These are phyloP conservation scores for Oscheius sp. DNA, from an alignment of 2,888 invertebrate genomes.

Conservation along the genomic window DNA sequence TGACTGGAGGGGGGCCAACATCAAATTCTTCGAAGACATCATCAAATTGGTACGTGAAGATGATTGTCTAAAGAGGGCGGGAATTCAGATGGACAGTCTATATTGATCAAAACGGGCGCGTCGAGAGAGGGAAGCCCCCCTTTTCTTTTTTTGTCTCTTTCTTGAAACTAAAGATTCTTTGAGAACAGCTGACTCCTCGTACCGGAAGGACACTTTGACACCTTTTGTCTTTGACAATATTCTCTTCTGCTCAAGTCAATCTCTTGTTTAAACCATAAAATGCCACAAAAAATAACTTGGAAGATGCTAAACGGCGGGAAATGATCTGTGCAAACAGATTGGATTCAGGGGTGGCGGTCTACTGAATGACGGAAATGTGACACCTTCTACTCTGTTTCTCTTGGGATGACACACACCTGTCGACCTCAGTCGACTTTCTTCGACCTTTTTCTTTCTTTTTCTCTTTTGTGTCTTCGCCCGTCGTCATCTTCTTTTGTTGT, in stretches of 20 bases:
- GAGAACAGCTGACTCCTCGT: background rate
- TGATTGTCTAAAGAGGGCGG: background rate
- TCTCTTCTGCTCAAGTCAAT: background rate
- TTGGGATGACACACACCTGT: constrained; percentile 28
- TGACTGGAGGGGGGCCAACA: constrained; percentile 34
- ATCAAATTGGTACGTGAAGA: constrained; percentile 29
- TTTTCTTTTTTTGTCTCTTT: too few relatives aligned
- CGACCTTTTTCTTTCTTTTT: background rate
- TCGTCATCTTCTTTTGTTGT: background rate
- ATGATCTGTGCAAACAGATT: constrained; percentile 35
- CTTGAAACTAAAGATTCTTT: background rate
- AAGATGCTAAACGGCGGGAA: background rate
- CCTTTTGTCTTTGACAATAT: too few relatives aligned
- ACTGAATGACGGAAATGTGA: constrained; percentile 30
- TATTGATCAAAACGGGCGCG: too few relatives aligned
- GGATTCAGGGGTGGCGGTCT: constrained; percentile 30
- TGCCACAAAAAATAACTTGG: background rate
- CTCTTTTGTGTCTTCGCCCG: background rate
- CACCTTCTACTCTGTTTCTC: too few relatives aligned
- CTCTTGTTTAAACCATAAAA: background rate
- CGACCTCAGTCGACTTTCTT: background rate
- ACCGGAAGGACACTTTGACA: background rate
- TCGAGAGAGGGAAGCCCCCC: too few relatives aligned
- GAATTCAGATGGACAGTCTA: too few relatives aligned
- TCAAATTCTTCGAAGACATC: constrained; percentile 38